Conservation (phyloP, 2,113 vertebrate species). For the Oostethus manadensis region DNA sequence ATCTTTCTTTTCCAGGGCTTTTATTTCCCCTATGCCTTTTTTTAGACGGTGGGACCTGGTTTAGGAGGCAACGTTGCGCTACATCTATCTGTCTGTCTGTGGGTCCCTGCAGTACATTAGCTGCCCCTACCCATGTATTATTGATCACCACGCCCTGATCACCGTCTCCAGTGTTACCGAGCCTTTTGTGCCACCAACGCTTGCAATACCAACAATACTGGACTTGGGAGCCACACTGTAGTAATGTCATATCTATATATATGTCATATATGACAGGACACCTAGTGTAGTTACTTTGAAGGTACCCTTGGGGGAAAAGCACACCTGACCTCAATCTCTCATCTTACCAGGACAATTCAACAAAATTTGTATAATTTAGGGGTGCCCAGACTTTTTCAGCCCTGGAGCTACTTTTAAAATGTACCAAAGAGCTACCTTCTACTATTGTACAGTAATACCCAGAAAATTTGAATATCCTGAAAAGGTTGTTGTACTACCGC, state of each 20-base stretch:
- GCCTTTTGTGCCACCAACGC: slow-evolving; percentile 38
- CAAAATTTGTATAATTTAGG: too few species aligned
- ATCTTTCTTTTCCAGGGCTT: slow-evolving; percentile 16
- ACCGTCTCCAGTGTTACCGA: slow-evolving; percentile 57
- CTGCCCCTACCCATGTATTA: slow-evolving; percentile 66
- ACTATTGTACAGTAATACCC: too few species aligned
- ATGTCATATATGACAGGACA: background rate
- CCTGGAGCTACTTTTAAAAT: too few species aligned
- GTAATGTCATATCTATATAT: too few species aligned
- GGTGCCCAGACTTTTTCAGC: too few species aligned
- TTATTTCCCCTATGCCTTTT: slow-evolving; percentile 61
- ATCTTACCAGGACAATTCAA: too few species aligned
- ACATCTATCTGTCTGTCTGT: slow-evolving; percentile 31
- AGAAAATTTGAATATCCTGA: too few species aligned
- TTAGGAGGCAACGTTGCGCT: slow-evolving; percentile 36
- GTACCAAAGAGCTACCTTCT: too few species aligned
- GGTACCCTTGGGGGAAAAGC: too few species aligned
- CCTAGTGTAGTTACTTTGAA: too few species aligned
- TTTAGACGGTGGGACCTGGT: slow-evolving; percentile 35
- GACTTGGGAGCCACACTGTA: background rate
- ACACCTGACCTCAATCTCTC: too few species aligned
- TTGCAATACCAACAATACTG: slow-evolving; percentile 6
- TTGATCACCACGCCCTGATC: slow-evolving; percentile 62
- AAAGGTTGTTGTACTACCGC: too few species aligned
- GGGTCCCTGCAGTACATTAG: slow-evolving; percentile 67